These are phyloP conservation scores for Ptychochromis oligacanthus DNA, from an alignment of 2,113 vertebrate species.

Conservation along the genomic window DNA sequence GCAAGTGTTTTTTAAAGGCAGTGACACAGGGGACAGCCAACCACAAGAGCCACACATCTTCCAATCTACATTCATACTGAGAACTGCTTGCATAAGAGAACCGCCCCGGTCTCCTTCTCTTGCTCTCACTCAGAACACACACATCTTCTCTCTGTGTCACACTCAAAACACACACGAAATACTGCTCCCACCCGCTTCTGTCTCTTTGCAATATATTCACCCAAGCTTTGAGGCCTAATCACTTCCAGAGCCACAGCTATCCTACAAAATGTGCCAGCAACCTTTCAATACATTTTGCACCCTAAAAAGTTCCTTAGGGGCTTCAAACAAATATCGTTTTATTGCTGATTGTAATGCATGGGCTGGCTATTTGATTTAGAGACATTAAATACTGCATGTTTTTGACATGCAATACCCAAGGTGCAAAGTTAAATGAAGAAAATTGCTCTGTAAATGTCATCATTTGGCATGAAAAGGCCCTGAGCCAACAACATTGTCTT, in stretches of 20 bases:
- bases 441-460: slow-evolving; percentile 26
- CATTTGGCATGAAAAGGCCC: background rate
- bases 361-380: slow-evolving; percentile 7
- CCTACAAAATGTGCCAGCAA: slow-evolving; percentile 62
- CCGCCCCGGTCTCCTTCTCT: slow-evolving; percentile 43
- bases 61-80: slow-evolving; percentile 69
- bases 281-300: slow-evolving; percentile 51
- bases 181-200: slow-evolving; percentile 53
- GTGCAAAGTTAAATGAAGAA: slow-evolving; percentile 7
- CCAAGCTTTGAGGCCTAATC: slow-evolving; percentile 70
- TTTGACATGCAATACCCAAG: background rate
- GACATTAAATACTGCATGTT: background rate
- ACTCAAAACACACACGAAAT: slow-evolving; percentile 46
- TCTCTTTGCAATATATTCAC: slow-evolving; percentile 59
- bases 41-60: slow-evolving; percentile 77
- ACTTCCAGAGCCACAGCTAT: slow-evolving; percentile 73
- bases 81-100: slow-evolving; percentile 68
- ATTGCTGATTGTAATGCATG: background rate
- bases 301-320: slow-evolving; percentile 41
- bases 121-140: slow-evolving; percentile 43
- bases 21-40: slow-evolving; percentile 80
- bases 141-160: slow-evolving; percentile 44
- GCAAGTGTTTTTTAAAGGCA: slow-evolving; percentile 72
- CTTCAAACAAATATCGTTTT: slow-evolving; percentile 31
- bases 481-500: background rate